Conservation (phyloP, 2,888 invertebrate species). For the Glyphotaelius pellucidus region DNA sequence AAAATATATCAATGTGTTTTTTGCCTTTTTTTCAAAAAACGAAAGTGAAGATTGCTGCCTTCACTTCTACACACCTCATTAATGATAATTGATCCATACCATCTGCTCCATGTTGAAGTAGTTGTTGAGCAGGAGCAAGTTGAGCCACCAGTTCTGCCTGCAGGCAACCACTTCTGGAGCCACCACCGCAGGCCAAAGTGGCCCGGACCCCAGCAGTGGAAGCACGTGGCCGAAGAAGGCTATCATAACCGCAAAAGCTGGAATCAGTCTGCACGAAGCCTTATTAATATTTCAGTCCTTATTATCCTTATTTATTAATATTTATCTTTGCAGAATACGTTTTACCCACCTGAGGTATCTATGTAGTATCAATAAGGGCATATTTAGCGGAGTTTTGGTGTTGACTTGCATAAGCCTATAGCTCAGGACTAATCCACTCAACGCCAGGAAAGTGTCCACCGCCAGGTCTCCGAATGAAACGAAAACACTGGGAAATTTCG, state of each 20-base stretch:
- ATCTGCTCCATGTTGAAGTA: conserved; percentile 78
- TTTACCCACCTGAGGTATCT: conserved; percentile 80
- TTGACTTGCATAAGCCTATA: conserved; percentile 73
- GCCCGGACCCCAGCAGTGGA: conserved; percentile 78
- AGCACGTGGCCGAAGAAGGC: conserved; percentile 78
- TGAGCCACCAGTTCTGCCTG: conserved; percentile 80
- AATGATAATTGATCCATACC: conserved; percentile 71
- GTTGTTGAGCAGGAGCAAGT: conserved; percentile 79
- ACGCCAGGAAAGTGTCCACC: conserved; percentile 81
- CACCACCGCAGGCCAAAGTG: conserved; percentile 78
- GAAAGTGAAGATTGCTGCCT: too few species aligned
- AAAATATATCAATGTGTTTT: too few species aligned
- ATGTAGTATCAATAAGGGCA: conserved; percentile 73
- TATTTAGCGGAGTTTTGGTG: conserved; percentile 70
- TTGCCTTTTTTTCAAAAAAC: too few species aligned
- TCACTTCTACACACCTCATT: too few species aligned
- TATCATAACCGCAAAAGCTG: conserved; percentile 77
- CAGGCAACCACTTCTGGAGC: conserved; percentile 76
- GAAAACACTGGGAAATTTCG: conserved; percentile 71
- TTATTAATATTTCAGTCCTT: neutral
- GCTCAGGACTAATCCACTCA: conserved; percentile 79
- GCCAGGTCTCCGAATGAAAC: conserved; percentile 80
- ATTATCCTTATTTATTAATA: too few species aligned
- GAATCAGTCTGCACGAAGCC: conserved; percentile 74
- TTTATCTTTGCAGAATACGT: neutral